Percentiles rank a stretch among this genome's conserved stretches.
These are phyloP conservation scores for Drosophila fungiperda DNA, from an alignment of 2,888 invertebrate species.

Conservation along the genomic window DNA sequence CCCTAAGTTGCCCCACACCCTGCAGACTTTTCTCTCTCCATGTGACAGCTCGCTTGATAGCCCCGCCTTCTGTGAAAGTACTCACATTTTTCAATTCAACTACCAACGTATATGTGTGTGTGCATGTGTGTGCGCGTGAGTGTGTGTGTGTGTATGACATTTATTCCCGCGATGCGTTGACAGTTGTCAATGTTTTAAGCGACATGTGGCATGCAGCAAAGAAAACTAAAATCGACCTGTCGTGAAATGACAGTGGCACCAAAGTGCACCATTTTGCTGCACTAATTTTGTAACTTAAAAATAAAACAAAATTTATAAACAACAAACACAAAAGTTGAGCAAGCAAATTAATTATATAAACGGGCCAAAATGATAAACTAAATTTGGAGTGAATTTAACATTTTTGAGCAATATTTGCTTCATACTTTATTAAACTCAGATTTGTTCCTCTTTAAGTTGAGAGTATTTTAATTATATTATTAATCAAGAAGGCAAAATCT, in stretches of 20 bases:
- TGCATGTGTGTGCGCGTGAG: constrained; percentile 31
- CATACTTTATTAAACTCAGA: neutral
- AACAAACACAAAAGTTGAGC: neutral
- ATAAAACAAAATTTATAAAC: neutral
- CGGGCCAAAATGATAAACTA: neutral
- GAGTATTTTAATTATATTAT: neutral
- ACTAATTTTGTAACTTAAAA: neutral
- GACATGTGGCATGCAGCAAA: constrained; percentile 35
- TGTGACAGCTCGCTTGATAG: constrained; percentile 46
- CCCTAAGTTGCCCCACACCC: constrained; percentile 12
- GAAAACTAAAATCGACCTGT: constrained; percentile 1
- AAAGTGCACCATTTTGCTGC: neutral
- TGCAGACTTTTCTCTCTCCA: constrained; percentile 6
- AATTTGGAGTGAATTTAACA: neutral
- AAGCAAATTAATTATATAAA: neutral
- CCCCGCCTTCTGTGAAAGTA: constrained; percentile 21
- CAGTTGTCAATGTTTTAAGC: constrained; percentile 76
- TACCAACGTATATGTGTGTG: neutral
- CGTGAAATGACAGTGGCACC: constrained; percentile 13
- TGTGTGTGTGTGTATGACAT: constrained; percentile 57
- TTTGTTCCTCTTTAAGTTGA: neutral
- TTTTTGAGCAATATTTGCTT: too few species aligned
- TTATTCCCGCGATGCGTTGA: constrained; percentile 60
- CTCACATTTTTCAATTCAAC: constrained; percentile 20
- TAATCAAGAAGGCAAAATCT: neutral